Percentiles rank a stretch among this genome's conserved stretches.
Conservation (phyloP, 2,797 vertebrate species). For the Peromyscus melanophrys region DNA sequence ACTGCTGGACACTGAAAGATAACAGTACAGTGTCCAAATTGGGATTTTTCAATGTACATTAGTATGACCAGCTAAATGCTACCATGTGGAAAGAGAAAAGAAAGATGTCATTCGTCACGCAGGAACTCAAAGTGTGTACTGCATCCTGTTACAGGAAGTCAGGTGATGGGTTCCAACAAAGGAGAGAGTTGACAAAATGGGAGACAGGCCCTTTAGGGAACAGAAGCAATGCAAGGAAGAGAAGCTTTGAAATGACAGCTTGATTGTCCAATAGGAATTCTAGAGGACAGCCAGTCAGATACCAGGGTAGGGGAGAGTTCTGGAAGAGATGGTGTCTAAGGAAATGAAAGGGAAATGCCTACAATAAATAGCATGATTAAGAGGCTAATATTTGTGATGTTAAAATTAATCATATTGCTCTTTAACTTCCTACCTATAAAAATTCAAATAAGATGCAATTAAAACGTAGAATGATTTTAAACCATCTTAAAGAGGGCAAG, state of each 20-base stretch:
- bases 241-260: neutral
- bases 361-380: neutral
- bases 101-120: neutral
- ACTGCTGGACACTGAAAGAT: neutral
- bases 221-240: neutral
- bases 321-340: neutral
- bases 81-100: neutral
- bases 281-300: neutral
- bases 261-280: neutral
- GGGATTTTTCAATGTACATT: neutral
- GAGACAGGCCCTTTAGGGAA: neutral
- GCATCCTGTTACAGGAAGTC: neutral
- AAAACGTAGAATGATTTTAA: neutral
- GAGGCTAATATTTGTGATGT: neutral
- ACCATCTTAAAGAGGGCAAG: neutral
- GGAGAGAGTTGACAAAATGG: neutral
- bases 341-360: neutral
- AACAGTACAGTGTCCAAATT: neutral
- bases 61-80: neutral
- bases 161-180: neutral
- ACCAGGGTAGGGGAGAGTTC: neutral
- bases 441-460: slow-evolving; percentile 21
- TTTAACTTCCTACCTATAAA: neutral
- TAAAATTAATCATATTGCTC: neutral
- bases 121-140: neutral